phyloP scores from a whole-genome alignment of 2,797 vertebrate species.

The Epinephelus malabaricus region DNA sequence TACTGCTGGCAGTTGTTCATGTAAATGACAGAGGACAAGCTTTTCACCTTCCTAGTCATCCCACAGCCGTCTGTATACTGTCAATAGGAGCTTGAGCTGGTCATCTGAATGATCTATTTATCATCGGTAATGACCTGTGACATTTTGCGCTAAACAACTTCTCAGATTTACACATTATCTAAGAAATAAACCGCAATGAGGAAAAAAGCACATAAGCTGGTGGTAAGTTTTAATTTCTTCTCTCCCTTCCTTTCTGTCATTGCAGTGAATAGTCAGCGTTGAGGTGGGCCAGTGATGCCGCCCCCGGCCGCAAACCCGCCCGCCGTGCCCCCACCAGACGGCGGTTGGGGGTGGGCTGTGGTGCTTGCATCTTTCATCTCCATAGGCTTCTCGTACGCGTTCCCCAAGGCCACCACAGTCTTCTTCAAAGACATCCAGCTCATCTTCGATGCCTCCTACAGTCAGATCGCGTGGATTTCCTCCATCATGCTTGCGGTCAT shows the following conservation, averaged over 20 bases:
- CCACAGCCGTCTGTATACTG: conserved; percentile 36
- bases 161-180: not conserved
- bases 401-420: conserved; percentile 96
- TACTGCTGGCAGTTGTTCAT: conserved; percentile 7
- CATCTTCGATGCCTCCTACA: conserved; percentile 93
- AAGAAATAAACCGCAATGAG: not conserved
- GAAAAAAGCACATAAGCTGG: not conserved
- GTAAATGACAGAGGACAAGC: conserved; percentile 14
- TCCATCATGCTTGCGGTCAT: conserved; percentile 98
- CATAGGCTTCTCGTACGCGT: conserved; percentile 98
- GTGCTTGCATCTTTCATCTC: conserved; percentile 94
- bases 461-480: conserved; percentile 97
- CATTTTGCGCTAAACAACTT: conserved; percentile 34
- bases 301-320: conserved; percentile 67
- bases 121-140: conserved; percentile 9
- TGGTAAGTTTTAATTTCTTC: not conserved
- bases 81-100: conserved; percentile 43
- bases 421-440: conserved; percentile 98
- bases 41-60: conserved; percentile 25
- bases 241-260: conserved; percentile 31
- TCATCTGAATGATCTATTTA: not conserved
- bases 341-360: conserved; percentile 97
- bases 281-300: conserved; percentile 85
- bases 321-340: conserved; percentile 90
- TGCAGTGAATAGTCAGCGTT: conserved; percentile 57